Percentiles rank a stretch among this genome's conserved stretches.
Conservation (phyloP, 2,113 vertebrate genomes). For the Cepphus grylle region DNA sequence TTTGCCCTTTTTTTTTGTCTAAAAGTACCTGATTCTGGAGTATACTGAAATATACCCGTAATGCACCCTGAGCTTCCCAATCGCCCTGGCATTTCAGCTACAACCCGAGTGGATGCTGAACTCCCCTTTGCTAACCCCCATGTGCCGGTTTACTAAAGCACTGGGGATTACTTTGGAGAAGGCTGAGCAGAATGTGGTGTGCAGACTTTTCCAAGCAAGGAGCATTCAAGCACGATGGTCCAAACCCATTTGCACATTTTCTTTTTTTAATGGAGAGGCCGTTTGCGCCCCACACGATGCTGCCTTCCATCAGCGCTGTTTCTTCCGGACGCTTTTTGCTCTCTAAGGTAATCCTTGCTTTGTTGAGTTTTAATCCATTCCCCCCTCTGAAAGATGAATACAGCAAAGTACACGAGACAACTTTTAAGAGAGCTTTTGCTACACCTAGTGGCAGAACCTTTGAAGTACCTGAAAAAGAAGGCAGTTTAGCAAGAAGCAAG, state of each 20-base stretch:
- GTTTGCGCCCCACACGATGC: neutral
- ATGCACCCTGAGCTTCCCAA: rapidly evolving
- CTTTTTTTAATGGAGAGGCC: neutral
- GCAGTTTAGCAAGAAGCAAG: neutral
- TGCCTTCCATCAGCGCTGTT: neutral
- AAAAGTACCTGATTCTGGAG: neutral
- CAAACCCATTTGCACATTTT: neutral
- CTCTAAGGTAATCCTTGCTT: neutral
- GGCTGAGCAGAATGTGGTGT: neutral
- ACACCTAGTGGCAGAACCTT: slow-evolving; percentile 53
- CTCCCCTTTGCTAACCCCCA: neutral
- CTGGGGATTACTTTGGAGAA: neutral
- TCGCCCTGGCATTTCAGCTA: neutral
- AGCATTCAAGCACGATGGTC: neutral
- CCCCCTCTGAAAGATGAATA: neutral
- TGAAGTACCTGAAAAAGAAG: neutral
- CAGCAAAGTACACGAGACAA: neutral
- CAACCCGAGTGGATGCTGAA: neutral
- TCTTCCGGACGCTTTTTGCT: neutral
- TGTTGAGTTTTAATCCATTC: neutral
- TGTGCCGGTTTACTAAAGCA: neutral
- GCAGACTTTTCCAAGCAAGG: neutral
- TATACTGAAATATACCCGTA: neutral
- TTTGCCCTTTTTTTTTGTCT: neutral
- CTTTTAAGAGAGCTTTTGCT: slow-evolving; percentile 49